Base-by-base conservation (phyloP, 2,888 invertebrate species). In the Atrina japonica region DNA sequence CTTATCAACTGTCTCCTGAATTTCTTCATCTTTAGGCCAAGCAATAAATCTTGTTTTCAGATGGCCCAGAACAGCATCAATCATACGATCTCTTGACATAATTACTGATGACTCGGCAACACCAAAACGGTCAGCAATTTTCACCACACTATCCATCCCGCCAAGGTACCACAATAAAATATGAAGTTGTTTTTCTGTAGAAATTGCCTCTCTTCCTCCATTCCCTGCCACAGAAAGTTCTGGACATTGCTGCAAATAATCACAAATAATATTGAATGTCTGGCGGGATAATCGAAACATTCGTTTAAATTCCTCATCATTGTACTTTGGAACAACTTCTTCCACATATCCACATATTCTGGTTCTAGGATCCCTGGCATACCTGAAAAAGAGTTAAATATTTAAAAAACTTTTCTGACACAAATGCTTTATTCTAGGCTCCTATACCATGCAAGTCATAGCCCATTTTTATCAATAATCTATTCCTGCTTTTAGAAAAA, bases 81-180 rank as follows among this genome's bases (percentile, higher is more conserved):
- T 45, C n/a, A 69, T 30, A 29, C 27, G 60, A 16, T 55, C 35
- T n/a, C 75, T 41, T 14, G 45, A 50, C 14, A 35, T 16, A 21
- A 75, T 63, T 1, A 69, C 68, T n/a, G 71, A 52, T 41, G 66
- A 72, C 29, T 66, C 69, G n/a, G 72, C 61, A 14, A 75, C 27
- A 7, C 71, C 68, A 75, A 75, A 75, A 40, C 65, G 30, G 25
- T 75, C 65, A 40, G 65, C 66, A 40, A 75, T 60, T 65, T 47
- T 66, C 6, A 41, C 9, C 18, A 75, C 40, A 7, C 53, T 72
- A 35, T 75, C 66, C 3, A 18, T 21, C 30, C 58, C 23, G 1
- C 69, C 72, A 14, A 75, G 30, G 35, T 72, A 75, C 69, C 59
- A 69, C 18, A 75, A 45, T 18, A 47, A 52, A 61, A n/a, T 68